Conservation (phyloP, 2,797 vertebrate genomes). For the Crax fasciolata region DNA sequence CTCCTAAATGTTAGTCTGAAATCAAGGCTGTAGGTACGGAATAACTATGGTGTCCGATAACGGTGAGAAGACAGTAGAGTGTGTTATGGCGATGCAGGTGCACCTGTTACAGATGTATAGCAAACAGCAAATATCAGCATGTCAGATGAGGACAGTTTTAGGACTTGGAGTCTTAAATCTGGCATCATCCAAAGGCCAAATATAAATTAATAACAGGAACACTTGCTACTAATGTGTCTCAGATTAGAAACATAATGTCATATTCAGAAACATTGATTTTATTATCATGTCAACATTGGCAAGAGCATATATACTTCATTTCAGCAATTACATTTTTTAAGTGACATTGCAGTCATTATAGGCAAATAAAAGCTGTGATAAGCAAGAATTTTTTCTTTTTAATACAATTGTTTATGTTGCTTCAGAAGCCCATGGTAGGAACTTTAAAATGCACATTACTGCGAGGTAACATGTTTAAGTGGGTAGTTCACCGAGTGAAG, state of each 20-base stretch:
- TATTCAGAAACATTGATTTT: slow-evolving; percentile 79
- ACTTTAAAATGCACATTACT: slow-evolving; percentile 47
- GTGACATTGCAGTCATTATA: slow-evolving; percentile 25
- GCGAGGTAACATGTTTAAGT: slow-evolving; percentile 52
- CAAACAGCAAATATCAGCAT: slow-evolving; percentile 82
- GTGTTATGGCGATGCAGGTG: slow-evolving; percentile 53
- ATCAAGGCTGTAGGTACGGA: slow-evolving; percentile 60
- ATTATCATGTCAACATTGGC: slow-evolving; percentile 79
- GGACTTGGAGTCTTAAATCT: slow-evolving; percentile 77
- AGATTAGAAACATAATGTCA: slow-evolving; percentile 78
- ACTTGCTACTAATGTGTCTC: slow-evolving; percentile 81
- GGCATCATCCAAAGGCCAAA: slow-evolving; percentile 81
- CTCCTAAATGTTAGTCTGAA: slow-evolving; percentile 75
- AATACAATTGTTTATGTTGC: slow-evolving; percentile 1
- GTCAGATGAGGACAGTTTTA: slow-evolving; percentile 87
- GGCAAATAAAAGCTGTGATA: neutral
- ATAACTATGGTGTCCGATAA: slow-evolving; percentile 61
- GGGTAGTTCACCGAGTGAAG: slow-evolving; percentile 28
- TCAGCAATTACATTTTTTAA: slow-evolving; percentile 35
- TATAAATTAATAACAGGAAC: slow-evolving; percentile 83
- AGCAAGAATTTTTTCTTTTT: neutral
- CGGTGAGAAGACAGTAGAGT: slow-evolving; percentile 33
- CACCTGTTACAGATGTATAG: slow-evolving; percentile 87
- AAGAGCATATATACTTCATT: slow-evolving; percentile 55
- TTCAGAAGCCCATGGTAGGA: slow-evolving; percentile 41